phyloP scores from a whole-genome alignment of 2,888 invertebrate genomes.

The Drosophila rellima region DNA sequence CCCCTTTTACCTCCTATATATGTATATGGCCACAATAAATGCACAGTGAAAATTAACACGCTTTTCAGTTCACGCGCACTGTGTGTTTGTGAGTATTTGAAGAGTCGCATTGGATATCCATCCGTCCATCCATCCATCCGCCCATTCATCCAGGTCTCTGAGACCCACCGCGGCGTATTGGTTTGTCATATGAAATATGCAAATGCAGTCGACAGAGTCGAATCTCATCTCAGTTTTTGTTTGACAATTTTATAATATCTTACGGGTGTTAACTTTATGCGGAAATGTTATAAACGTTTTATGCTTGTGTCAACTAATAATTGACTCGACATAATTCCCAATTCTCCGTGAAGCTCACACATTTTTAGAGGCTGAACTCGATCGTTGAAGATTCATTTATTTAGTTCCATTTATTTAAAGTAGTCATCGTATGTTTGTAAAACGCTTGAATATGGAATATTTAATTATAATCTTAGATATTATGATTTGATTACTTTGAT shows the following conservation, averaged over 20 bases:
- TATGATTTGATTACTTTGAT: slow-evolving; percentile 12
- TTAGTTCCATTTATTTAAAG: slow-evolving; percentile 54
- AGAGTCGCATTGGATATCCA: slow-evolving; percentile 42
- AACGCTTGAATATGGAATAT: slow-evolving; percentile 40
- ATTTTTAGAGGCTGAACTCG: slow-evolving; percentile 33
- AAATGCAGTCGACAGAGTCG: slow-evolving; percentile 55
- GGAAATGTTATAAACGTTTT: slow-evolving; percentile 73
- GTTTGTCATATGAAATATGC: slow-evolving; percentile 76
- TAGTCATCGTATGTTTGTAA: slow-evolving; percentile 28
- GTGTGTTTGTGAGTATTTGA: slow-evolving; percentile 31
- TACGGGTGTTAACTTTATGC: slow-evolving; percentile 77
- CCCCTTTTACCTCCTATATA: slow-evolving; percentile 34
- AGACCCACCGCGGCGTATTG: slow-evolving; percentile 68
- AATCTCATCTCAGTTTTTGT: slow-evolving; percentile 50
- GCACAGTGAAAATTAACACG: slow-evolving; percentile 82
- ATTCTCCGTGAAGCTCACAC: slow-evolving; percentile 55
- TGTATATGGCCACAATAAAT: slow-evolving; percentile 75
- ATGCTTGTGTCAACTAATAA: slow-evolving; percentile 76
- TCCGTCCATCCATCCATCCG: slow-evolving; percentile 31
- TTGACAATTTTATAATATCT: slow-evolving; percentile 74
- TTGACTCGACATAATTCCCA: slow-evolving; percentile 60
- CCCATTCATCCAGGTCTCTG: slow-evolving; percentile 25
- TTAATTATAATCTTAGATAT: slow-evolving; percentile 5
- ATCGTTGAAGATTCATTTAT: slow-evolving; percentile 31
- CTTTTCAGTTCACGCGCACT: slow-evolving; percentile 78